Base-by-base conservation (phyloP, 2,888 invertebrate species). In the Pseudeuparius sepicola region DNA sequence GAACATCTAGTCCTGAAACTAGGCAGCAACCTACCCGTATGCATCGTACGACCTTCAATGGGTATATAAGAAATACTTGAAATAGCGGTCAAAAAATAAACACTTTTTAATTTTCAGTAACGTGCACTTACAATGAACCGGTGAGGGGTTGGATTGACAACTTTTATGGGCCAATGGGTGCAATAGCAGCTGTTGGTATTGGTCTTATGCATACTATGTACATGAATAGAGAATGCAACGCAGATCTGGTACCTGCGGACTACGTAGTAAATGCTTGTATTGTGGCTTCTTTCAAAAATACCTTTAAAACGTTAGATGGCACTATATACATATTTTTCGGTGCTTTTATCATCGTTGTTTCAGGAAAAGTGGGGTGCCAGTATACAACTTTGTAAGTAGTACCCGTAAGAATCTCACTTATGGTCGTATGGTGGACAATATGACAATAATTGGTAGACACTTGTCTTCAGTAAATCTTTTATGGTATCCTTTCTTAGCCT, bases 101-200 rank as follows among this genome's bases (percentile, higher is more conserved):
- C n/a, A n/a, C n/a, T n/a, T n/a, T n/a, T 20, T 20, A 7, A 6
- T 6, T 20, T 53, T 4, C 58, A 72, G 72, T 73, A 1, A 65
- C 71, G 2, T 66, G 65, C 0, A 67, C 73, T 4, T 63, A 62
- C 1, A 65, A 58, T 23, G 74, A 75, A 31, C 75, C 75, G 0
- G 56, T 73, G 0, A 56, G 72, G 31, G 79, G 79, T 2, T 84
- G 82, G 82, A 74, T 78, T 4, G 82, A 83, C 60, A 83, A 79
- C 45, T 70, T 76, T 1, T 82, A 81, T 50, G 83, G 83, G 36
- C 75, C 79, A 1, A 77, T 76, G 41, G 79, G 66, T 13, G 65
- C 63, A 0, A 65, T 63, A 4, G 54, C 65, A 6, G 67, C 66
- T 4, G 56, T 29, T 5, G 38, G 32, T 1, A 1, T 71, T 29